Base-by-base conservation (phyloP, 1,140 invertebrate species). In the Tribolium madens region DNA sequence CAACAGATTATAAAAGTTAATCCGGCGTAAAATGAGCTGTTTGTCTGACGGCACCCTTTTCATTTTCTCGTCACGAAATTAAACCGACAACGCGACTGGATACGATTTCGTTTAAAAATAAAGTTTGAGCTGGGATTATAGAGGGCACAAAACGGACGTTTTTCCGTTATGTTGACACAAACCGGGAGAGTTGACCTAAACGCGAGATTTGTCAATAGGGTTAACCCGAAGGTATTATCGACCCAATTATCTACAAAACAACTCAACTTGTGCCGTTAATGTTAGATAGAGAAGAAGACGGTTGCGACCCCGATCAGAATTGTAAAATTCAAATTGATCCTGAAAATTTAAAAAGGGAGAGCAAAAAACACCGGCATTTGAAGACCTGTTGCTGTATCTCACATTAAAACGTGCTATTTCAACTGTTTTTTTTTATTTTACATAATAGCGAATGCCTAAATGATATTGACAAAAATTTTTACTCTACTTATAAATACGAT, bases 1-100 rank as follows among this genome's bases (percentile, higher is more conserved):
- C 73, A 75, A 75, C 73, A 64, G 73, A 64, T 64, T 75, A 75
- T 75, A 64, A 75, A 75, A 75, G 73, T 75, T 75, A 75, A 75
- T 75, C 73, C 73, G 31, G 21, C 52, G 50, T 50, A 46, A 74
- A 74, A 74, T 74, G 50, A 72, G 70, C 70, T 72, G 70, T 72
- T 72, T 72, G 70, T 50, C 69, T 72, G 70, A 72, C 70, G 46
- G 50, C 70, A 52, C 70, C 70, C 70, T 72, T 72, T 72, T 72
- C 70, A 72, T 72, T 72, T 42, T 50, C 47, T 50, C 70, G 57
- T 64, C 57, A 64, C 57, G 57, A 64, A 33, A 64, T 64, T 64
- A 64, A 64, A 64, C 57, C 57, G 26, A 64, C 57, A 64, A 64
- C 57, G 31, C 21, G 57, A 33, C 57, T 64, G 57, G n/a, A 64